Percentiles rank a stretch among this genome's conserved stretches.
Evolutionary conservation across 2,888 invertebrate species (phyloP).

Genomic region (Tetragonula carbonaria): DNA sequence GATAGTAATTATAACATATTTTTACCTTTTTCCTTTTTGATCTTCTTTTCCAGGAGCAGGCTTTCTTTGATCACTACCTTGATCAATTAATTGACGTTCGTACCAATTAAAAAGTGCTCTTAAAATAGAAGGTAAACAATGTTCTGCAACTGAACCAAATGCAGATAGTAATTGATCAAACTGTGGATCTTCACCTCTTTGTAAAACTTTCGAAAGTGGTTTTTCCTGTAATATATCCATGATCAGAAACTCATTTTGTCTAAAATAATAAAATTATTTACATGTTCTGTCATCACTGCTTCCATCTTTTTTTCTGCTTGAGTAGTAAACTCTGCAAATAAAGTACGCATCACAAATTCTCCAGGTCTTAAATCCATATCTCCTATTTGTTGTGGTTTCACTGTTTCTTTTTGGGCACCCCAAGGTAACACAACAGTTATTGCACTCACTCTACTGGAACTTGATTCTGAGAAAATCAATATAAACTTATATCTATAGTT

Average conservation of each 20-base stretch:
- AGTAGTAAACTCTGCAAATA: slow-evolving; percentile 97
- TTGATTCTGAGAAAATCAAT: slow-evolving; percentile 75
- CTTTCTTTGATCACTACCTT: slow-evolving; percentile 86
- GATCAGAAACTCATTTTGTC: slow-evolving; percentile 5
- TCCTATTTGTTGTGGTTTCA: slow-evolving; percentile 80
- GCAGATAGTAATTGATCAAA: slow-evolving; percentile 97
- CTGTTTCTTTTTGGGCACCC: slow-evolving; percentile 91
- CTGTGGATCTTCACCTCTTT: slow-evolving; percentile 97
- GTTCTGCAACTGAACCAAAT: slow-evolving; percentile 97
- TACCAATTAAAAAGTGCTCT: slow-evolving; percentile 98
- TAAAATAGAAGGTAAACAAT: slow-evolving; percentile 97
- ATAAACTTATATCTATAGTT: slow-evolving; percentile 3
- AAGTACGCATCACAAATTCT: slow-evolving; percentile 97
- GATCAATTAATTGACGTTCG: slow-evolving; percentile 92
- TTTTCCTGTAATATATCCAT: slow-evolving; percentile 88
- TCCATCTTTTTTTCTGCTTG: slow-evolving; percentile 98
- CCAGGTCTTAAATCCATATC: slow-evolving; percentile 93
- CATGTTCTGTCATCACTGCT: slow-evolving; percentile 95
- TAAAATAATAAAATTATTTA: slow-evolving; percentile 78
- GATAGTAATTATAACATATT: background rate
- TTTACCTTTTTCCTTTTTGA: slow-evolving; percentile 86
- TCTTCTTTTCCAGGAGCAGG: slow-evolving; percentile 85
- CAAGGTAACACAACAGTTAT: slow-evolving; percentile 88
- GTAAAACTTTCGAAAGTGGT: slow-evolving; percentile 96
- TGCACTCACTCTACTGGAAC: slow-evolving; percentile 81